These are phyloP conservation scores for Pachliopta kotzebuea DNA, from an alignment of 2,888 invertebrate genomes.

Conservation along the genomic window DNA sequence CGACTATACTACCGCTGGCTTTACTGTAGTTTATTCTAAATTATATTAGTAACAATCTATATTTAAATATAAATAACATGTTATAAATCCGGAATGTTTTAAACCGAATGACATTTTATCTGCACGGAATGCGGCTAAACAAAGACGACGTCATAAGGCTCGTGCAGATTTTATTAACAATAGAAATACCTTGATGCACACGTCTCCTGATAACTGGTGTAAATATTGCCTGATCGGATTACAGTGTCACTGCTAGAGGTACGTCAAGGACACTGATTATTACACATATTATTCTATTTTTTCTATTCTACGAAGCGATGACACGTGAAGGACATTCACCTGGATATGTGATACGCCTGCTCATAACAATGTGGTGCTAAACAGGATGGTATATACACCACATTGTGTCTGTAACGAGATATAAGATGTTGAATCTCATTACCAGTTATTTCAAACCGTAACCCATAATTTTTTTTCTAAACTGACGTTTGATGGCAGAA, in stretches of 20 bases:
- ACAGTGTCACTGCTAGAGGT: conserved; percentile 18
- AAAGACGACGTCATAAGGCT: conserved; percentile 30
- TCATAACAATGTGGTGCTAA: too few relatives aligned
- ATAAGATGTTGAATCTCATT: too few relatives aligned
- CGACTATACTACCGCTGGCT: too few relatives aligned
- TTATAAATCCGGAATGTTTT: conserved; percentile 10
- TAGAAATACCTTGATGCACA: conserved; percentile 29
- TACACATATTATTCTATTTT: neutral
- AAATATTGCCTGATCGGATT: conserved; percentile 28
- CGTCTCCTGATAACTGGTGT: conserved; percentile 24
- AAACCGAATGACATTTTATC: conserved; percentile 29
- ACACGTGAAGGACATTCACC: too few relatives aligned
- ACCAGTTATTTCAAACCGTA: too few relatives aligned
- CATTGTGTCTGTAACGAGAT: too few relatives aligned
- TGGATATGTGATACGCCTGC: too few relatives aligned
- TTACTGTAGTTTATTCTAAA: neutral
- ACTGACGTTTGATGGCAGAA: too few relatives aligned
- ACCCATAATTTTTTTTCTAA: too few relatives aligned
- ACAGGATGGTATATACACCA: too few relatives aligned
- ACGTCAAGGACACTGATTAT: conserved; percentile 19
- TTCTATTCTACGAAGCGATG: conserved; percentile 1
- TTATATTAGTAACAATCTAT: neutral
- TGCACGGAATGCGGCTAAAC: conserved; percentile 37
- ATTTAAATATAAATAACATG: neutral
- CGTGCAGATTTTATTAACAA: conserved; percentile 29